phyloP scores from a whole-genome alignment of 2,797 vertebrate species.

The Amphiprion clarkii region DNA sequence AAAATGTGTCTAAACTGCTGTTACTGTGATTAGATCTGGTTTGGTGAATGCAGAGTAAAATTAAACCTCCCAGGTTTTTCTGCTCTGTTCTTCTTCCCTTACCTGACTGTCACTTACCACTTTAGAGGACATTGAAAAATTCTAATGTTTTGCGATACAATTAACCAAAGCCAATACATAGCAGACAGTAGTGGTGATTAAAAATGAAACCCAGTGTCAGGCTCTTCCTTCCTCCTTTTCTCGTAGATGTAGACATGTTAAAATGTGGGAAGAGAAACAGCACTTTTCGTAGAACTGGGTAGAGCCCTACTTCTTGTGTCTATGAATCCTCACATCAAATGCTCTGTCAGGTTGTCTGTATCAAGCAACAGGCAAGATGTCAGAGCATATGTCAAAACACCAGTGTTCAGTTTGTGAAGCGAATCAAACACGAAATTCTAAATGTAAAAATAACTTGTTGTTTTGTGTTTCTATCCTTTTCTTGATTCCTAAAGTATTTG shows the following conservation, averaged over 20 bases:
- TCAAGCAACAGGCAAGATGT: background rate
- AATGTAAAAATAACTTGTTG: too few relatives aligned
- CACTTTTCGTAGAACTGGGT: too few relatives aligned
- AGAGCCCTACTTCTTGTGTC: too few relatives aligned
- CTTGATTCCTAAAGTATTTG: too few relatives aligned
- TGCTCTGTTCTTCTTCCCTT: background rate
- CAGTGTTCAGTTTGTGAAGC: background rate
- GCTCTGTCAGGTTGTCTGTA: too few relatives aligned
- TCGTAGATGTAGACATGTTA: background rate
- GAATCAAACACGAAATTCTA: background rate
- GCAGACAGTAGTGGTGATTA: background rate
- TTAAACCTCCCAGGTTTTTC: too few relatives aligned
- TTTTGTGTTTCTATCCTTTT: too few relatives aligned
- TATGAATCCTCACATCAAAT: too few relatives aligned
- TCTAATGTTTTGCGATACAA: background rate
- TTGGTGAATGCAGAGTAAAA: too few relatives aligned
- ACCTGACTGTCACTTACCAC: background rate
- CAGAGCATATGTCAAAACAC: background rate
- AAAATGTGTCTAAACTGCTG: background rate
- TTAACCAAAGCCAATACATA: background rate
- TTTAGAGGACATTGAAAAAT: background rate
- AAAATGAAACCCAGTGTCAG: constrained; percentile 23
- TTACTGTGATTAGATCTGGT: background rate
- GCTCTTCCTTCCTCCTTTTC: constrained; percentile 23
- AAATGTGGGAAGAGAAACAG: background rate